Evolutionary conservation across 2,113 vertebrate genomes (phyloP).

Genomic region (Pachycephala philippinensis): DNA sequence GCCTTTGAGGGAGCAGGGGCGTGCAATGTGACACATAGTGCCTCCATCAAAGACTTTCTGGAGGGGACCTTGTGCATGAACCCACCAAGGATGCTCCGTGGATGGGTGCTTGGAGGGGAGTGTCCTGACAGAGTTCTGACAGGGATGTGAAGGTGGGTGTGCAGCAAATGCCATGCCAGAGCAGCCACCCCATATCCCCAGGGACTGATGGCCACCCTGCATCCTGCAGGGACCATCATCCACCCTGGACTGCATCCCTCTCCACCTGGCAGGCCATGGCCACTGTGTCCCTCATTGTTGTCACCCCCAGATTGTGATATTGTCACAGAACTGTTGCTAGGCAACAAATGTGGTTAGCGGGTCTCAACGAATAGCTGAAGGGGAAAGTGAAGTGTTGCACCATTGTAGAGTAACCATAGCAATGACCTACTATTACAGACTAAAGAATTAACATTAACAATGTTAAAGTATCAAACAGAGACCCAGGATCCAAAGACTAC

Average conservation of each 20-base stretch:
- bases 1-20: not conserved
- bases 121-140: fast-evolving
- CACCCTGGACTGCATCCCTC: not conserved
- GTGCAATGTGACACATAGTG: fast-evolving
- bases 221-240: not conserved
- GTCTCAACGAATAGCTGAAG: constrained; percentile 81
- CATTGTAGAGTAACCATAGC: constrained; percentile 86
- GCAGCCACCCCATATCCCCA: fast-evolving
- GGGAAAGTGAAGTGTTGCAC: constrained; percentile 81
- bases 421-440: constrained; percentile 87
- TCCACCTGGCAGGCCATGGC: constrained; percentile 32
- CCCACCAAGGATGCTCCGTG: too few relatives aligned
- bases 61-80: fast-evolving
- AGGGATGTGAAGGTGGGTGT: not conserved
- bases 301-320: constrained; percentile 76
- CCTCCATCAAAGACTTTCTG: not conserved
- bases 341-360: constrained; percentile 81
- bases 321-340: constrained; percentile 84
- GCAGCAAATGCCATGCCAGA: fast-evolving
- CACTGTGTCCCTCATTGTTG: constrained; percentile 75
- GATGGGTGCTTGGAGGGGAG: not conserved
- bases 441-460: constrained; percentile 84
- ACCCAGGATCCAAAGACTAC: constrained; percentile 63
- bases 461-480: constrained; percentile 78
- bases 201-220: not conserved